A percentile compares a stretch with the other conserved stretches of the same genome.
phyloP scores from a whole-genome alignment of 2,797 vertebrate genomes.

The Hypotaenidia okinawae region DNA sequence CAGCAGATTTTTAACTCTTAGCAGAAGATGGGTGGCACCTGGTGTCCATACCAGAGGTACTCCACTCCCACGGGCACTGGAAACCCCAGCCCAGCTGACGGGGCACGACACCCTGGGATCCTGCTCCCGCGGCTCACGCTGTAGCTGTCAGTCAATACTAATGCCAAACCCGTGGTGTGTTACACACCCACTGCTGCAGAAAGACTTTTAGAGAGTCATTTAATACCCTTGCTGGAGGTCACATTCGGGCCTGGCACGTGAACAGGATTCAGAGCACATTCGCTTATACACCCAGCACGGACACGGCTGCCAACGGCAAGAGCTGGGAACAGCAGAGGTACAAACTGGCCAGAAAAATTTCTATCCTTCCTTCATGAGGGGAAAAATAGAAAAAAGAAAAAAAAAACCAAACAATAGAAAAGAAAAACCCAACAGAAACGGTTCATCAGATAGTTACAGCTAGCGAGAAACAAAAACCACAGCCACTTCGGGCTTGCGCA shows the following conservation, averaged over 20 bases:
- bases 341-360: not conserved
- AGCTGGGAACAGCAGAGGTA: not conserved
- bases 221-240: not conserved
- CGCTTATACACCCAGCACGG: rapidly evolving
- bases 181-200: not conserved
- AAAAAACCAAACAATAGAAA: not conserved
- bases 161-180: rapidly evolving
- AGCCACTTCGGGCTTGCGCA: not conserved
- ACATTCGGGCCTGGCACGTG: not conserved
- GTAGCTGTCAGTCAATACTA: not conserved
- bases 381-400: not conserved
- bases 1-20: not conserved
- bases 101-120: not conserved
- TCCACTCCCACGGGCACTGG: not conserved
- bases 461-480: slow-evolving; percentile 46
- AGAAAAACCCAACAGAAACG: not conserved
- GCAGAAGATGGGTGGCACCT: not conserved
- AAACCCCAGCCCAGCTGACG: not conserved
- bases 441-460: slow-evolving; percentile 28
- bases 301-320: rapidly evolving
- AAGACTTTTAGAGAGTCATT: not conserved
- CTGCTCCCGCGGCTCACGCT: not conserved
- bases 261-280: not conserved
- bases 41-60: rapidly evolving
- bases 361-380: not conserved